Base-by-base conservation (phyloP, 2,888 invertebrate genomes). In the Acrocyrtus sp. region DNA sequence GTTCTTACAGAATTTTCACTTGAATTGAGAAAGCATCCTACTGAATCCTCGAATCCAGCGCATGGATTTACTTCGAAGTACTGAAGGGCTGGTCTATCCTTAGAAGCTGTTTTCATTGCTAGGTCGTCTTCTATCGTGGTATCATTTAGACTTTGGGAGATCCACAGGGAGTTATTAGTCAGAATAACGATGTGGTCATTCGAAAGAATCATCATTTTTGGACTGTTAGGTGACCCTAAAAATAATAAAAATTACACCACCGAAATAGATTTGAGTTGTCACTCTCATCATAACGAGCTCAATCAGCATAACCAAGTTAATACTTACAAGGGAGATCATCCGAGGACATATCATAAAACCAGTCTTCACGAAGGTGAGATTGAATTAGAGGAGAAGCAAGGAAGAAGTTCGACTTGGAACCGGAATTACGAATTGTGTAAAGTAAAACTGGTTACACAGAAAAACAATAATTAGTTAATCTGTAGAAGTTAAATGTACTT, bases 61-160 rank as follows among this genome's bases (percentile, higher is more conserved):
- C 78, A 78, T 3, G 78, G 78, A 22, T 76, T 67, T 4, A 60
- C 51, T n/a, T 50, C 19, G 21, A n/a, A 26, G 39, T 68, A 78
- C 10, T 58, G 53, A 1, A 75, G 54, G 8, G 51, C 19, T 5
- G 75, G 78, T 24, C 70, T 60, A 12, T 22, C 6, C 0, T 2
- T 21, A n/a, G 50, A 24, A 17, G 19, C 15, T 22, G 3, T 29
- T 10, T 21, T 27, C n/a, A 54, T 51, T 15, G 50, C 47, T 6
- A 57, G 34, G 56, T 72, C 62, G n/a, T 47, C 45, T 2, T 27
- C 22, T 19, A 29, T 24, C 0, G 10, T 50, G 17, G 66, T 65
- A 15, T 41, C 50, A 21, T 72, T 76, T 1, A 78, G 41, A 24
- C 68, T 63, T 6, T 60, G 41, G 1, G 76, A 76, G 8, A 78